Evolutionary conservation across 2,888 invertebrate species (phyloP).

Genomic region (Myopa tessellatipennis): DNA sequence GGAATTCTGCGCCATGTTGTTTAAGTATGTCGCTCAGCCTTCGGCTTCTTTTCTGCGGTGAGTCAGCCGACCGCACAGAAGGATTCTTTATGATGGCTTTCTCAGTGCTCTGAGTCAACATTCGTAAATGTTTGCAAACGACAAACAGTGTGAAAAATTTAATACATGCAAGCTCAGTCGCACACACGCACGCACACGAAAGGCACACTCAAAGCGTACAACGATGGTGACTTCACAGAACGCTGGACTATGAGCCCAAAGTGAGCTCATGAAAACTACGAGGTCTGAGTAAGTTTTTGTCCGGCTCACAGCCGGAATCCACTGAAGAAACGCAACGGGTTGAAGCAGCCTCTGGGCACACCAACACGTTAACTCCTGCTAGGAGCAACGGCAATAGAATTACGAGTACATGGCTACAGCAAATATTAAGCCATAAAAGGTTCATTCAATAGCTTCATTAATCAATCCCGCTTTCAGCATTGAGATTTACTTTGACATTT

Average conservation of each 20-base stretch:
- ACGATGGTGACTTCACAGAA: not conserved
- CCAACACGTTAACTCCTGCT: slow-evolving; percentile 6
- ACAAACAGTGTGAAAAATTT: slow-evolving; percentile 25
- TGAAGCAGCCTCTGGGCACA: not conserved
- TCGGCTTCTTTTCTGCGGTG: not conserved
- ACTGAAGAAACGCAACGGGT: not conserved
- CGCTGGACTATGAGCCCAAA: not conserved
- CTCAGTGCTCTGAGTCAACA: slow-evolving; percentile 22
- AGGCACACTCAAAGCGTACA: too few relatives aligned
- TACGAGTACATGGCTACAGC: too few relatives aligned
- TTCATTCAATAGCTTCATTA: too few relatives aligned
- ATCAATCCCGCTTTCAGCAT: too few relatives aligned
- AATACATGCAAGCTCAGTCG: slow-evolving; percentile 16
- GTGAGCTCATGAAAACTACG: too few relatives aligned
- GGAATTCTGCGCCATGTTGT: too few relatives aligned
- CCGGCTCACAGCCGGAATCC: not conserved
- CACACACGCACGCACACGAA: slow-evolving; percentile 6
- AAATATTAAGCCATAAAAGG: too few relatives aligned
- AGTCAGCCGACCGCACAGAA: slow-evolving; percentile 31
- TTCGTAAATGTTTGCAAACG: slow-evolving; percentile 27
- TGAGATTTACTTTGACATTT: too few relatives aligned
- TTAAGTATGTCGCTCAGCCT: too few relatives aligned
- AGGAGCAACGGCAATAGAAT: not conserved
- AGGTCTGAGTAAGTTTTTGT: too few relatives aligned
- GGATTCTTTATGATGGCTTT: slow-evolving; percentile 31